phyloP scores from a whole-genome alignment of 2,888 invertebrate genomes.

The Thymelicus lineola region DNA sequence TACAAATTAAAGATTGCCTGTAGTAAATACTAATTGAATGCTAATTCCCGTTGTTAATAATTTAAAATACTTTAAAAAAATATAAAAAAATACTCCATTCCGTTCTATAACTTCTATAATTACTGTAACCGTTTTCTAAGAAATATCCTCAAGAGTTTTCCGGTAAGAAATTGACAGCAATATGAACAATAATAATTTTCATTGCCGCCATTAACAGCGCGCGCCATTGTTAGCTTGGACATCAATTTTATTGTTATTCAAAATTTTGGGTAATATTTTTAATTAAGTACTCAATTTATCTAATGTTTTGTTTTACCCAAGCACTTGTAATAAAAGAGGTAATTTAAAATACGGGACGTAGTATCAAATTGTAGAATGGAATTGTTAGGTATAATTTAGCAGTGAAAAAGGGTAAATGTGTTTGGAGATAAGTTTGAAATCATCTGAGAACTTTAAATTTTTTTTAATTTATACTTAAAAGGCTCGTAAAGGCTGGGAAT shows the following conservation, averaged over 20 bases:
- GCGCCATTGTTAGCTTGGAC: slow-evolving; percentile 16
- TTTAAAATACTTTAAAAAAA: too few relatives aligned
- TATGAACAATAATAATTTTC: slow-evolving; percentile 30
- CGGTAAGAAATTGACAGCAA: slow-evolving; percentile 14
- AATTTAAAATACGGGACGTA: slow-evolving; percentile 5
- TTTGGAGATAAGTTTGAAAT: too few relatives aligned
- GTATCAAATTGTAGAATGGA: background rate
- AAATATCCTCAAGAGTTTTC: slow-evolving; percentile 9
- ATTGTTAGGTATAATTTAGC: too few relatives aligned
- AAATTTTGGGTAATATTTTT: slow-evolving; percentile 18
- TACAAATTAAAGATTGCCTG: too few relatives aligned
- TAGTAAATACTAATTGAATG: too few relatives aligned
- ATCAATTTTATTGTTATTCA: slow-evolving; percentile 15
- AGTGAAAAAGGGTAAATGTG: too few relatives aligned
- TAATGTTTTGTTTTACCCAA: slow-evolving; percentile 5
- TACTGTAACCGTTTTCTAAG: background rate
- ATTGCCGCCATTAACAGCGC: slow-evolving; percentile 26
- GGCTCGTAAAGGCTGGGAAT: too few relatives aligned
- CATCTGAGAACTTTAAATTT: too few relatives aligned
- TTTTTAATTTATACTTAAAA: too few relatives aligned
- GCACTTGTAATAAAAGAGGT: slow-evolving; percentile 1
- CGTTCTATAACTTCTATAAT: too few relatives aligned
- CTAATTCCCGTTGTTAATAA: too few relatives aligned
- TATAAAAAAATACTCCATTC: too few relatives aligned
- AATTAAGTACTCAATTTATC: slow-evolving; percentile 33